phyloP scores from a whole-genome alignment of 2,888 invertebrate genomes.

The Parnassius apollo region DNA sequence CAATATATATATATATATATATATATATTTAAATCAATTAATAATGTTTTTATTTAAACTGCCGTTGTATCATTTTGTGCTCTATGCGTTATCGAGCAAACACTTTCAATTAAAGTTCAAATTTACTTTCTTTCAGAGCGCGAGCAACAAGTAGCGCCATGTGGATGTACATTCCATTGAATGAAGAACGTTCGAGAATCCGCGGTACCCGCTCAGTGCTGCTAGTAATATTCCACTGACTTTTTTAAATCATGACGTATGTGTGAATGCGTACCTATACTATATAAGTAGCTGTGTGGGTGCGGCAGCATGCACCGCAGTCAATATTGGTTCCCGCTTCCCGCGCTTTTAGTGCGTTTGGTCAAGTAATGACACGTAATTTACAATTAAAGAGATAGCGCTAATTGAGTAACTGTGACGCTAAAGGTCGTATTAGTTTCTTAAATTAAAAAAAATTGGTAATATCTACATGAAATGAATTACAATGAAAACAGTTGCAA shows the following conservation, averaged over 20 bases:
- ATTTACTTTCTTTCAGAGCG: conserved; percentile 27
- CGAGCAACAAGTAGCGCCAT: conserved; percentile 23
- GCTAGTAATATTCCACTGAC: conserved; percentile 67
- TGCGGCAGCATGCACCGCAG: conserved; percentile 34
- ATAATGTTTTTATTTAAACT: too few relatives aligned
- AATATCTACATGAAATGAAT: too few relatives aligned
- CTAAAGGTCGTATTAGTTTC: too few relatives aligned
- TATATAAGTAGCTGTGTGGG: conserved; percentile 34
- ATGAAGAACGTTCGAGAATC: conserved; percentile 58
- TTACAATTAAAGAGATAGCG: too few relatives aligned
- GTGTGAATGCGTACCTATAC: conserved; percentile 33
- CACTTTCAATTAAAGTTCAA: too few relatives aligned
- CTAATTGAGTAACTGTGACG: too few relatives aligned
- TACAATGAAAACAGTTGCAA: too few relatives aligned
- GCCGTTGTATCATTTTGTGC: too few relatives aligned
- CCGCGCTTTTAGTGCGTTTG: conserved; percentile 23
- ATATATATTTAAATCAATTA: too few relatives aligned
- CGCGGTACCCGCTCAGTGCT: conserved; percentile 38
- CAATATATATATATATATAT: too few relatives aligned
- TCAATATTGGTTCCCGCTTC: conserved; percentile 41
- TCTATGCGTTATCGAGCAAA: too few relatives aligned
- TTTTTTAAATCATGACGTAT: conserved; percentile 51
- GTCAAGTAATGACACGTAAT: not conserved
- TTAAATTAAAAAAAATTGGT: too few relatives aligned
- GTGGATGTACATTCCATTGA: conserved; percentile 32